Base-by-base conservation (phyloP, 2,113 vertebrate species). In the Elaphurus davidianus region DNA sequence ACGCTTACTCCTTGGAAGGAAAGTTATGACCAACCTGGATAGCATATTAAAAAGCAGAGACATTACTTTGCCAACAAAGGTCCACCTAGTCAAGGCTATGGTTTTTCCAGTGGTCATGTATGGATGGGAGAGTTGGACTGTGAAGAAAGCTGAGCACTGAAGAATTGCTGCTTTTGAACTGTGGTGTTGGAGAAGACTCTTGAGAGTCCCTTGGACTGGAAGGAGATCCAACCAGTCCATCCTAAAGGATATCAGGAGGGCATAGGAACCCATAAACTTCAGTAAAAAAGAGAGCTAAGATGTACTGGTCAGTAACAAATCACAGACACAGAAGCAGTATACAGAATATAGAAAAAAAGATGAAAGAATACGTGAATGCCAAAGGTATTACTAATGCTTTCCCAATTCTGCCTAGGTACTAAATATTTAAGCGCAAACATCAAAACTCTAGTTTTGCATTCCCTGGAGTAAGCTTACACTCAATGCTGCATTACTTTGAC, bases 391-490 rank as follows among this genome's bases (percentile, higher is more conserved):
- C 45, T 15, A 17, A 79, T 3, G 17, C 19, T 67, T 67, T 89
- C 14, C 64, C 25, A 55, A 14, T 55, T 82, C 87, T 94, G 60
- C 81, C 85, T 74, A 54, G 21, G 33, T 62, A 79, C 95, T 95
- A 97, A 97, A 96, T 96, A 96, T 97, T 97, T 96, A 85, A 96
- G 40, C 9, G 67, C 43, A 96, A 98, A 96, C 60, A 97, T 54
- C 60, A 83, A 95, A 87, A 57, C 43, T 0, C 5, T 47, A 23
- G 60, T 90, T 87, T 84, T 47, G 54, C 33, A 82, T 94, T 89
- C 54, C 67, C 79, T 27, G 6, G 90, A 88, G 97, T 97, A 97
- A 95, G 17, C 33, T 76, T 90, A 74, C 7, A 85, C 92, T 96
- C 97, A 95, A 94, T 33, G 6, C 74, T 59, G 47, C 17, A 47